Evolutionary conservation across 2,797 vertebrate species (phyloP).

Genomic region (Crenuchus spilurus): DNA sequence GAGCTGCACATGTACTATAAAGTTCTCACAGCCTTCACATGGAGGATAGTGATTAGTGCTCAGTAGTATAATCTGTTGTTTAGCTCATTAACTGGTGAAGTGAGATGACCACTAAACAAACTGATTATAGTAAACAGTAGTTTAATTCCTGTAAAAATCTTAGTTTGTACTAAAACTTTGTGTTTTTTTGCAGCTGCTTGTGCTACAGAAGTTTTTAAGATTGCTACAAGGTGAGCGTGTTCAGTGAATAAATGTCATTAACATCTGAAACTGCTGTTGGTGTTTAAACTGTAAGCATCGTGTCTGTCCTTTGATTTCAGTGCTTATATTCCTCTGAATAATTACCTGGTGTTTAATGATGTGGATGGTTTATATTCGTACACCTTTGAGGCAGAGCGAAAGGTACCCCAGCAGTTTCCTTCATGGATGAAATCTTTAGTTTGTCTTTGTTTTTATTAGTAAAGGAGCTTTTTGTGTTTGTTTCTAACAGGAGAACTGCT

Average conservation of each 20-base stretch:
- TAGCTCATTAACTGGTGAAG: no score
- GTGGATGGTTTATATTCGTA: constrained; percentile 95
- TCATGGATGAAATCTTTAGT: neutral
- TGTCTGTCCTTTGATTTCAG: constrained; percentile 67
- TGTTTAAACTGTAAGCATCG: neutral
- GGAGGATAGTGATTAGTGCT: no score
- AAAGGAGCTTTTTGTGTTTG: neutral
- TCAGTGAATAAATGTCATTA: neutral
- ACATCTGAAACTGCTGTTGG: neutral
- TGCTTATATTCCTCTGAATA: constrained; percentile 95
- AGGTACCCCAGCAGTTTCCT: constrained; percentile 76
- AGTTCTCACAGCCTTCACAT: no score
- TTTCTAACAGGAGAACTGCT: constrained; percentile 87
- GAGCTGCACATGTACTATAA: no score
- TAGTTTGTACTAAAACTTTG: no score
- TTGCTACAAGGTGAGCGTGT: constrained; percentile 88
- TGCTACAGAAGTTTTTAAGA: constrained; percentile 96
- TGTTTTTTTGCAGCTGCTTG: constrained; percentile 88
- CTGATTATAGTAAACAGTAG: no score
- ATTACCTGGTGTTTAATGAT: constrained; percentile 97
- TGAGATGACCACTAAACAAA: no score
- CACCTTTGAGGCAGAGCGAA: constrained; percentile 94
- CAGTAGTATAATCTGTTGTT: no score
- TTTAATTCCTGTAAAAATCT: no score
- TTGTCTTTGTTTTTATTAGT: neutral